Percentiles rank a stretch among this genome's conserved stretches.
Conservation (phyloP, 2,888 invertebrate genomes). For the Drosophila ustulata region DNA sequence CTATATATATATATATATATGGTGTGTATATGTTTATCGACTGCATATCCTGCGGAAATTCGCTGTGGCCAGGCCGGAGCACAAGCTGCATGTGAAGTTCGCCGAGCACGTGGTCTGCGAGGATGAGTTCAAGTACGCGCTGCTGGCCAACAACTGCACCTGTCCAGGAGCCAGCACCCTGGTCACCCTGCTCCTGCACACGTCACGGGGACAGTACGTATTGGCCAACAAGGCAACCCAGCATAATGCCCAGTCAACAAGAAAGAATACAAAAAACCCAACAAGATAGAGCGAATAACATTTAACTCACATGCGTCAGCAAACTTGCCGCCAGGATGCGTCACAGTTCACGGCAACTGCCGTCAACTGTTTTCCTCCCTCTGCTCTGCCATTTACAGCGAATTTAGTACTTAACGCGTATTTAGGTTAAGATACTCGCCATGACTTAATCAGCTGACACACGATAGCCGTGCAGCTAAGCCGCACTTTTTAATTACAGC, state of each 20-base stretch:
- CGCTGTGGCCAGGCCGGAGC: constrained; percentile 91
- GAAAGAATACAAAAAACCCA: constrained; percentile 1
- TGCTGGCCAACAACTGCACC: constrained; percentile 98
- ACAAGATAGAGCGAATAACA: constrained; percentile 24
- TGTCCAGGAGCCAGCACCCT: constrained; percentile 99
- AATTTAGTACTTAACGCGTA: constrained; percentile 8
- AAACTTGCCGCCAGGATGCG: constrained; percentile 33
- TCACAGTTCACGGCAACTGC: constrained; percentile 27
- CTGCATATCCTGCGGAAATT: constrained; percentile 59
- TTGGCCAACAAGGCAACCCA: not conserved
- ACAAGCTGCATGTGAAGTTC: constrained; percentile 99
- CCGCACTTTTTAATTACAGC: not conserved
- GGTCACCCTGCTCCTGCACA: constrained; percentile 97
- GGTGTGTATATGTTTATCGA: constrained; percentile 9
- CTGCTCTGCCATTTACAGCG: constrained; percentile 6
- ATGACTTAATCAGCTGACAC: constrained; percentile 14
- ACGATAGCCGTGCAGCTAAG: not conserved
- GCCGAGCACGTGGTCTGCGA: constrained; percentile 99
- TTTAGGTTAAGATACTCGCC: not conserved
- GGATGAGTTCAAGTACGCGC: constrained; percentile 99
- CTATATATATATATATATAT: constrained; percentile 8
- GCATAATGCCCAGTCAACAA: constrained; percentile 45
- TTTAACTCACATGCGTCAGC: constrained; percentile 59
- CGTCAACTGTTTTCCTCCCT: constrained; percentile 22
- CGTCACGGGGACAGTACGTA: constrained; percentile 98